phyloP scores from a whole-genome alignment of 1,140 invertebrate species.

The Drosophila novamexicana region DNA sequence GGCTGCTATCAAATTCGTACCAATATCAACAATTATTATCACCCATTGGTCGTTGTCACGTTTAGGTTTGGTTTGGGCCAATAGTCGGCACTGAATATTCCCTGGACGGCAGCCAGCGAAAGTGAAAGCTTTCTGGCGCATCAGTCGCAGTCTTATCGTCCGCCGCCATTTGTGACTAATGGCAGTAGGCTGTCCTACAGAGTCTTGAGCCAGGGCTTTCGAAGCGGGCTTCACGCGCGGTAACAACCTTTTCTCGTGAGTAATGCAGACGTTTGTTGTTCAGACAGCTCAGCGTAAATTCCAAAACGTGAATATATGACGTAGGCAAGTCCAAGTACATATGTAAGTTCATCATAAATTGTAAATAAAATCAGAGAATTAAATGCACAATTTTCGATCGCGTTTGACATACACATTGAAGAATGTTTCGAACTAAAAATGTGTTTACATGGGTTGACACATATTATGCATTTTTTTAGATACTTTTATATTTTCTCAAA shows the following conservation, averaged over 20 bases:
- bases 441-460: no score
- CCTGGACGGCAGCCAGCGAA: slow-evolving; percentile 22
- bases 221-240: background rate
- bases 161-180: slow-evolving; percentile 35
- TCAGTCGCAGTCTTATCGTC: slow-evolving; percentile 17
- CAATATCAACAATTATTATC: no score
- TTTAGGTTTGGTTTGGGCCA: background rate
- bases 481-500: no score
- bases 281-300: slow-evolving; percentile 25
- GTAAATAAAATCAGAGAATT: no score
- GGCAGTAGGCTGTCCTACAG: slow-evolving; percentile 3
- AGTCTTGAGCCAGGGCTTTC: slow-evolving; percentile 1
- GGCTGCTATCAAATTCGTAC: no score
- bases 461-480: no score
- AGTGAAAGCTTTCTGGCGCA: slow-evolving; percentile 47
- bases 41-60: no score
- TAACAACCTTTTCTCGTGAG: slow-evolving; percentile 4
- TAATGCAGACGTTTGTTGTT: slow-evolving; percentile 18
- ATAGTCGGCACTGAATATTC: slow-evolving; percentile 17
- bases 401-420: no score
- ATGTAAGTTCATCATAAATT: background rate
- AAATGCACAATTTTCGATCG: no score
- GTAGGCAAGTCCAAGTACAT: background rate
- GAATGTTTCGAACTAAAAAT: no score
- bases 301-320: slow-evolving; percentile 6